These are phyloP conservation scores for Chaetura pelagica DNA, from an alignment of 2,113 vertebrate genomes.

Conservation along the genomic window DNA sequence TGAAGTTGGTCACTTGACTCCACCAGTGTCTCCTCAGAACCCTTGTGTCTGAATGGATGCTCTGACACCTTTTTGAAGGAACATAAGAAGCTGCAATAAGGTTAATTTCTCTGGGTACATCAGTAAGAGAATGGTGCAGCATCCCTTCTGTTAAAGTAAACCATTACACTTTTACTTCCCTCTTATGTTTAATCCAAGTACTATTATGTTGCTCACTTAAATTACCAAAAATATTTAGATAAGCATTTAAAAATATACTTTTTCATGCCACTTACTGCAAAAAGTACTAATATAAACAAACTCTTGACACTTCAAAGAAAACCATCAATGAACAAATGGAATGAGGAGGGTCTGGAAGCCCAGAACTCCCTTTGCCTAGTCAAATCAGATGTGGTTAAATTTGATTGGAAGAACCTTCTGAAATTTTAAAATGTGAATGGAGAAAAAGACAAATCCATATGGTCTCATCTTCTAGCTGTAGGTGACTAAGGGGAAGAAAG, in stretches of 20 bases:
- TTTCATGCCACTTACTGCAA: neutral
- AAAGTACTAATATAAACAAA: neutral
- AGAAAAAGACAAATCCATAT: accelerated
- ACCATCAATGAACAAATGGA: neutral
- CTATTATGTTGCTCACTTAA: neutral
- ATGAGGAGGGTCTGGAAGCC: neutral
- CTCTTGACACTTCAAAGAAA: neutral
- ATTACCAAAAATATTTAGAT: neutral
- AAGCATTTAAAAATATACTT: neutral
- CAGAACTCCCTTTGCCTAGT: neutral
- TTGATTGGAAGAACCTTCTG: neutral
- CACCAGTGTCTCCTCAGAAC: neutral
- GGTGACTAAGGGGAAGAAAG: neutral
- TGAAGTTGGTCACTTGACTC: neutral
- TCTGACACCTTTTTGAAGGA: neutral
- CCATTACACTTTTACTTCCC: neutral
- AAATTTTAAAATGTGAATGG: neutral
- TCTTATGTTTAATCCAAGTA: neutral
- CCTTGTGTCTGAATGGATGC: neutral
- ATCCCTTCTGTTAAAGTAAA: neutral
- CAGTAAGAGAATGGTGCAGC: neutral
- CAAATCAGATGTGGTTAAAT: neutral
- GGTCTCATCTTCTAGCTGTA: neutral
- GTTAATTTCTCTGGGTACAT: neutral
- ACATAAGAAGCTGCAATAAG: neutral